Evolutionary conservation across 2,113 vertebrate species (phyloP), one percentile per base, ranked within the genome.

Genomic region (Trogon melanurus): DNA sequence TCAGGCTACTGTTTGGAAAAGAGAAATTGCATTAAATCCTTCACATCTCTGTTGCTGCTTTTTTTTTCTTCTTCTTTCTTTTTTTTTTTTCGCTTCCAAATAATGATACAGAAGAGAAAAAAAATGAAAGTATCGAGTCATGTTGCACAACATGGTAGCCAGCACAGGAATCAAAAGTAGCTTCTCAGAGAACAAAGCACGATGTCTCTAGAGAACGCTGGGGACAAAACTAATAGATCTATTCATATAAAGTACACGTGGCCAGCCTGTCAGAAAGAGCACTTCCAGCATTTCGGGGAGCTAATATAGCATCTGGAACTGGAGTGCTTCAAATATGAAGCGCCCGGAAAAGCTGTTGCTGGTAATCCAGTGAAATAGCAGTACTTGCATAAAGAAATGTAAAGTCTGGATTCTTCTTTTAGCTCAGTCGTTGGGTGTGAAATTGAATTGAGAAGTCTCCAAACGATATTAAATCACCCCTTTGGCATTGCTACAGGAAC

Each of bases 391-490:
- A 53, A 89, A 94, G 79, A 92, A 93, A 91, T n/a, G 41, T 89
- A 79, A 96, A 88, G 58, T 69, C 90, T 88, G 79, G 69, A 27
- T 94, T 91, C 85, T 94, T 95, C 83, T 94, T 93, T 93, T 84
- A 93, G 89, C 89, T 96, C 88, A 90, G 13, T 96, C 54, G 60
- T 64, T 32, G 82, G 91, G 86, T 97, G 92, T 94, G 69, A 97
- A 97, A 92, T 94, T 95, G 91, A 97, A 97, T 91, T 89, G 95
- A 96, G 97, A 95, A 87, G 29, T 92, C 93, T 93, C 90, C 93
- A 80, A 92, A 96, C 93, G 91, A 27, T 92, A 97, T 97, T 96
- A 93, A 95, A 95, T 82, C 61, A 90, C 65, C 65, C 88, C 87
- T 76, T 83, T 93, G 95, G 89, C 91, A 92, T 71, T 94, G 93